These are phyloP conservation scores for Peromyscus aztecus DNA, from an alignment of 2,797 vertebrate genomes.

Conservation along the genomic window DNA sequence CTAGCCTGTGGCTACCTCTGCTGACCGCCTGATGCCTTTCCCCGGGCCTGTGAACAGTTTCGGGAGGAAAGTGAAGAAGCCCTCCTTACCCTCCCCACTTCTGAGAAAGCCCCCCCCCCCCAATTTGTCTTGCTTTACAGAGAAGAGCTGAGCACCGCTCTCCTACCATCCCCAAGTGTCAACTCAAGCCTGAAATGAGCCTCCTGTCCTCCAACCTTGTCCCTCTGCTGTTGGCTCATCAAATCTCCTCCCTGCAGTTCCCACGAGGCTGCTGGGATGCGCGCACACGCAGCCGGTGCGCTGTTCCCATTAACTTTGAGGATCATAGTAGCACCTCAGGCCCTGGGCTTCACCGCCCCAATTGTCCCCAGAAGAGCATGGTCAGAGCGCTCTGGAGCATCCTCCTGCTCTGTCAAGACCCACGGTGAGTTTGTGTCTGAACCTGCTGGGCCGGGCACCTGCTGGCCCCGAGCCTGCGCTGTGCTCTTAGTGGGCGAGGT, in stretches of 20 bases:
- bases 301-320: neutral
- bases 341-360: neutral
- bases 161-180: fast-evolving
- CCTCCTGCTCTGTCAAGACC: neutral
- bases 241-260: fast-evolving
- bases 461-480: neutral
- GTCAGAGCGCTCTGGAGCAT: fast-evolving
- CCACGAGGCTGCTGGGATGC: fast-evolving
- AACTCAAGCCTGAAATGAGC: neutral
- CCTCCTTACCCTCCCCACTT: fast-evolving
- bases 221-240: fast-evolving
- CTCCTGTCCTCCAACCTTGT: neutral
- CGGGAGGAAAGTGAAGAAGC: fast-evolving
- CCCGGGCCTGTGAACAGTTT: neutral
- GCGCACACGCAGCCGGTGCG: fast-evolving
- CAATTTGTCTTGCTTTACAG: neutral
- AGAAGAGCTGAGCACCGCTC: too few species aligned
- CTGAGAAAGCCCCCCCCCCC: fast-evolving
- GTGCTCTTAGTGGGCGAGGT: fast-evolving
- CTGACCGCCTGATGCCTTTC: too few species aligned
- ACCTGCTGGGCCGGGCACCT: fast-evolving
- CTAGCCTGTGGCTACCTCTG: neutral
- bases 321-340: neutral
- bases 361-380: too few species aligned
- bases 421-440: fast-evolving